Evolutionary conservation across 2,797 vertebrate genomes (phyloP), one percentile per base, ranked within the genome.

Genomic region (Morus bassanus): DNA sequence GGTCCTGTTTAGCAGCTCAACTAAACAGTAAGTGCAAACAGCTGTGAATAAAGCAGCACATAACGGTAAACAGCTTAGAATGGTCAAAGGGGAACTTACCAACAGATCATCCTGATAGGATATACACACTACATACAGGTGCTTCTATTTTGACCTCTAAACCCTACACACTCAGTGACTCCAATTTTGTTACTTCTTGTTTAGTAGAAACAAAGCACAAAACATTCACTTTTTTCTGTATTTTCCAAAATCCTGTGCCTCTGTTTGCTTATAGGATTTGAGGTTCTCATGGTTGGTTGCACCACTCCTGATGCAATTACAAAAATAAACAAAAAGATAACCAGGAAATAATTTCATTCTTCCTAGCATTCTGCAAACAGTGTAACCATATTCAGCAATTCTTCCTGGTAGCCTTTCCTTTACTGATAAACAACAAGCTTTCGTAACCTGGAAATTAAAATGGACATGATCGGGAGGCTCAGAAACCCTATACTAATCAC

Each of bases 321-420:
- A 17, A 91, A 94, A 91, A 79, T 18, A 90, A 95, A 91, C 48
- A 95, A 82, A 93, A 96, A 77, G 30, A 28, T 37, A 85, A 88
- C 61, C 27, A 85, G 72, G 78, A 87, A 83, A 85, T 88, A 24
- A 91, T 93, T 91, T 60, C 56, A 75, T 81, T 87, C 50, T 75
- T 39, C 31, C 48, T 27, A 79, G 53, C 21, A 53, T 70, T 63
- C 70, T 85, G 60, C 41, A 91, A 45, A 50, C 41, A 80, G 33
- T 6, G 8, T 87, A 87, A 74, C 64, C 15, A 18, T 25, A 37
- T 75, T 68, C 57, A 80, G 64, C 41, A 77, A 6, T 57, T 87
- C 80, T 74, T 85, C 46, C 91, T 69, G 13, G 2, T 13, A 92
- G 48, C 51, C 41, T 85, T 85, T 82, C 37, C 53, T 89, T 85